Evolutionary conservation across 2,113 vertebrate genomes (phyloP).

Genomic region (Dolichallabes microphthalmus): DNA sequence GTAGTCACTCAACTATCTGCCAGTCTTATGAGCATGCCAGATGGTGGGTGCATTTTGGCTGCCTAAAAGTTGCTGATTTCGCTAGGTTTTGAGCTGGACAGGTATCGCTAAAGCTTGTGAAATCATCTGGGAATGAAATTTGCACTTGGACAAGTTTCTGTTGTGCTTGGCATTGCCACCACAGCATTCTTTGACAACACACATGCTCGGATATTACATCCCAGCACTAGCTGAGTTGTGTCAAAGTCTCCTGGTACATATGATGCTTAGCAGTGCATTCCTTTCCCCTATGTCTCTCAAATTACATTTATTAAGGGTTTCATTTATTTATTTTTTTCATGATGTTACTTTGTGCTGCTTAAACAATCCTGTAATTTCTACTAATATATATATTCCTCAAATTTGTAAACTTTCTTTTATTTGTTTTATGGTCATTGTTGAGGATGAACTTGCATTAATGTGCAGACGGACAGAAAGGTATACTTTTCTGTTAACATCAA

Average conservation of each 20-base stretch:
- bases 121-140: conserved; percentile 24
- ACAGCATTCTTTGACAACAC: conserved; percentile 17
- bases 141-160: conserved; percentile 27
- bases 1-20: not conserved
- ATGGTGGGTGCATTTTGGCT: conserved; percentile 10
- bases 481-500: not conserved
- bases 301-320: not conserved
- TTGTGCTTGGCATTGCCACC: conserved; percentile 20
- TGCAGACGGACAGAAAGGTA: not conserved
- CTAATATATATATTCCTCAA: not conserved
- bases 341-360: not conserved
- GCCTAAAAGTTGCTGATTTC: conserved; percentile 32
- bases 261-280: not conserved
- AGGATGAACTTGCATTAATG: not conserved
- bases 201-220: conserved; percentile 6
- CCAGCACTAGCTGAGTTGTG: not conserved
- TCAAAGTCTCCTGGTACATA: not conserved
- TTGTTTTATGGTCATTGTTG: not conserved
- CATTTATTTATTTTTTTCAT: not conserved
- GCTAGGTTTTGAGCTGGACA: conserved; percentile 11
- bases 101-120: conserved; percentile 9
- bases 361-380: not conserved
- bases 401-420: not conserved
- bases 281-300: not conserved
- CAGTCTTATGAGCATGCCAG: not conserved